These are phyloP conservation scores for Xanthorhoe designata DNA, from an alignment of 2,888 invertebrate genomes.

Conservation along the genomic window DNA sequence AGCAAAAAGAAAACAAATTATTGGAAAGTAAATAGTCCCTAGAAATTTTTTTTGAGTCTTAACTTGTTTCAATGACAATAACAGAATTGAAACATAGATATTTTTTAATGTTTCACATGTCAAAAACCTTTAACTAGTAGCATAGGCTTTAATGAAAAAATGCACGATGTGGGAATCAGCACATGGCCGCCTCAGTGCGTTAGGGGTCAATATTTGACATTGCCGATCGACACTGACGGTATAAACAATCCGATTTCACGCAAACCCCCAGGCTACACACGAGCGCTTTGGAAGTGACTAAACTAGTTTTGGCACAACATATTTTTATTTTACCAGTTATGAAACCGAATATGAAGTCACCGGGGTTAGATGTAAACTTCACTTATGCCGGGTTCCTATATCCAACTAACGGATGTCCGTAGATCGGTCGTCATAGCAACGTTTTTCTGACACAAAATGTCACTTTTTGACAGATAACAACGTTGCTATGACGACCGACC, in stretches of 20 bases:
- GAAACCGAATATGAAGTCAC: neutral
- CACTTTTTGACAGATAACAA: too few species aligned
- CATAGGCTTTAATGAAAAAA: neutral
- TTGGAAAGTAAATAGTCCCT: too few species aligned
- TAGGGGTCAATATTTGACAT: neutral
- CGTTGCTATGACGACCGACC: too few species aligned
- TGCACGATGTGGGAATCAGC: neutral
- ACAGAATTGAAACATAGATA: too few species aligned
- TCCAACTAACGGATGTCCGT: too few species aligned
- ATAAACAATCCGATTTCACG: neutral
- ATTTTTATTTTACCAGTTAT: neutral
- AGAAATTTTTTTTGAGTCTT: too few species aligned
- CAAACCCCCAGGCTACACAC: neutral
- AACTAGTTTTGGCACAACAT: neutral
- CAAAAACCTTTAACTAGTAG: neutral
- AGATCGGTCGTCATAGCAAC: too few species aligned
- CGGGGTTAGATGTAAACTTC: neutral
- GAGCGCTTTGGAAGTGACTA: neutral
- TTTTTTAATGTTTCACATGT: too few species aligned
- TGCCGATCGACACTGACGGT: neutral
- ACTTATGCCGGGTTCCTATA: too few species aligned
- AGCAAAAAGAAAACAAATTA: too few species aligned
- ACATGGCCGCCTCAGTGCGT: neutral
- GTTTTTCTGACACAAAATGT: too few species aligned
- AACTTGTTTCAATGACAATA: too few species aligned